phyloP scores from a whole-genome alignment of 2,113 vertebrate genomes.

The Bujurquina vittata region DNA sequence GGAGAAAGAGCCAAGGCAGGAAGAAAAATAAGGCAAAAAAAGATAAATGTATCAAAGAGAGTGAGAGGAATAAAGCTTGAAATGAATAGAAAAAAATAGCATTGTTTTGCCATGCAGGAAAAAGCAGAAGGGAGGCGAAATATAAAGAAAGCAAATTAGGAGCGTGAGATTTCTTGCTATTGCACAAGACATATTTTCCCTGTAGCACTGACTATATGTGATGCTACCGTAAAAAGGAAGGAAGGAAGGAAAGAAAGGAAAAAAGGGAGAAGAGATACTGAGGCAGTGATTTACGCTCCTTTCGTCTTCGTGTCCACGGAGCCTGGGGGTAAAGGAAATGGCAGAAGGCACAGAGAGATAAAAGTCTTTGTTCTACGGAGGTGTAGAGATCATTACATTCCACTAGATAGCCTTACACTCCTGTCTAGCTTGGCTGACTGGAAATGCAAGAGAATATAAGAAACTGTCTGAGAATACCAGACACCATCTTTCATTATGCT shows the following conservation, averaged over 20 bases:
- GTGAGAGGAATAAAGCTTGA: conserved; percentile 21
- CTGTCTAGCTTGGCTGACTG: conserved; percentile 44
- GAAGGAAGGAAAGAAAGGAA: conserved; percentile 57
- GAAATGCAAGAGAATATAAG: conserved; percentile 43
- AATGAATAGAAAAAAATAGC: conserved; percentile 64
- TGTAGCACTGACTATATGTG: conserved; percentile 48
- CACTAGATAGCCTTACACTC: conserved; percentile 68
- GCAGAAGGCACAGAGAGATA: conserved; percentile 72
- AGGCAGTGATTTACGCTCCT: conserved; percentile 69
- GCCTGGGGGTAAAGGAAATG: conserved; percentile 73
- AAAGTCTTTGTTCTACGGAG: conserved; percentile 73
- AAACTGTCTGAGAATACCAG: conserved; percentile 42
- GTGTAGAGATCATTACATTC: conserved; percentile 76
- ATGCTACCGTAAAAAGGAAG: conserved; percentile 42
- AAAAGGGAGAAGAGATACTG: conserved; percentile 49
- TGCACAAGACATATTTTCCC: conserved; percentile 64
- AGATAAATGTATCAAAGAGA: conserved; percentile 54
- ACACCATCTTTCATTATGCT: conserved; percentile 36
- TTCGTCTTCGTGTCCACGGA: conserved; percentile 58
- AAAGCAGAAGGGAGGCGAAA: conserved; percentile 38
- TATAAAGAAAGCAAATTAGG: conserved; percentile 49
- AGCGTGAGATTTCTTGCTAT: conserved; percentile 63
- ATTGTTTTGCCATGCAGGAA: conserved; percentile 56
- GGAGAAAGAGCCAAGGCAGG: background rate
- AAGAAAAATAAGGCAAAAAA: conserved; percentile 37